phyloP scores from a whole-genome alignment of 1,140 invertebrate genomes.

The Diorhabda sublineata region DNA sequence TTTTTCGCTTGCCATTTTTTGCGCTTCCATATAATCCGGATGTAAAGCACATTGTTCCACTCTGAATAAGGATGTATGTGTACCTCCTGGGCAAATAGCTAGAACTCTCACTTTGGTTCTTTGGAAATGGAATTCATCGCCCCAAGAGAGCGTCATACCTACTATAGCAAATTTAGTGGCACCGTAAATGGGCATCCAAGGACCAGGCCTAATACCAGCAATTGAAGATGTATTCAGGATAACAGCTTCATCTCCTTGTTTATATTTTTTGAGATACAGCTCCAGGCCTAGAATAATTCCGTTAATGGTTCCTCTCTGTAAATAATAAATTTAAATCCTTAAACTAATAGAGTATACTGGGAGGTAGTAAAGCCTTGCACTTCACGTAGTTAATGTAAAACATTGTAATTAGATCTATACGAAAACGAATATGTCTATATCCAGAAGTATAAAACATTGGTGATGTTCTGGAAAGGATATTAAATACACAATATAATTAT shows the following conservation, averaged over 20 bases:
- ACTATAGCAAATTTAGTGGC: conserved; percentile 32
- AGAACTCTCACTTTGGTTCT: conserved; percentile 39
- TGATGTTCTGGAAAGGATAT: too few relatives aligned
- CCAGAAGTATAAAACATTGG: too few relatives aligned
- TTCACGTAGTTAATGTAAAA: too few relatives aligned
- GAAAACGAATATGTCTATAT: too few relatives aligned
- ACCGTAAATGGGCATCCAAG: conserved; percentile 27
- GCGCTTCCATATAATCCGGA: too few relatives aligned
- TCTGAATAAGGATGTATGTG: conserved; percentile 25
- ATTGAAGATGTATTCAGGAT: conserved; percentile 34
- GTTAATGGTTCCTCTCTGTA: conserved; percentile 29
- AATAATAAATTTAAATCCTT: not conserved
- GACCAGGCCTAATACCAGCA: conserved; percentile 21
- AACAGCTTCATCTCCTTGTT: conserved; percentile 24
- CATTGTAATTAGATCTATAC: too few relatives aligned
- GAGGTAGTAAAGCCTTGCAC: too few relatives aligned
- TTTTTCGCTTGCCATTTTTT: too few relatives aligned
- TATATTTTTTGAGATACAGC: conserved; percentile 29
- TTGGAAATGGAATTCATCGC: conserved; percentile 21
- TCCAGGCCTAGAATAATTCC: conserved; percentile 30
- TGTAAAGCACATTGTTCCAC: too few relatives aligned
- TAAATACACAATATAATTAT: too few relatives aligned
- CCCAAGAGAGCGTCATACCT: conserved; percentile 26
- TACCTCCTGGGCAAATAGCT: conserved; percentile 41
- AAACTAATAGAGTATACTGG: too few relatives aligned